phyloP scores from a whole-genome alignment of 2,113 vertebrate genomes.

The Hystrix brachyura region DNA sequence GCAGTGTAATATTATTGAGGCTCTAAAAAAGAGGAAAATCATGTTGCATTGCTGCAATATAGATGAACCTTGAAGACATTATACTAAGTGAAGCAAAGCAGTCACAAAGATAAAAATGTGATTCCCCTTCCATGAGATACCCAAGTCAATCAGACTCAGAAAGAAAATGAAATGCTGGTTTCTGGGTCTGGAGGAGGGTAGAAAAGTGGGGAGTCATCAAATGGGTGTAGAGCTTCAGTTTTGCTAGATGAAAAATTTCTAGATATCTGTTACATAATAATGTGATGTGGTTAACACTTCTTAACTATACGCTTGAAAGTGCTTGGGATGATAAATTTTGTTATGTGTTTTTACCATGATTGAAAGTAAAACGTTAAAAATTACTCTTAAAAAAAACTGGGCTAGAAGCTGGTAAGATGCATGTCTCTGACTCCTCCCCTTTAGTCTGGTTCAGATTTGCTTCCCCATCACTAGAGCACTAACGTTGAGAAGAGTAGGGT shows the following conservation, averaged over 20 bases:
- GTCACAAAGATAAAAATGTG: background rate
- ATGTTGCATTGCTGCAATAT: background rate
- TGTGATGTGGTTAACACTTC: background rate
- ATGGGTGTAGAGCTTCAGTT: background rate
- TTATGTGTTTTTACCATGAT: background rate
- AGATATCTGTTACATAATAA: background rate
- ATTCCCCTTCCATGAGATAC: background rate
- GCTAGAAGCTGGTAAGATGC: background rate
- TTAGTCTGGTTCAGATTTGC: background rate
- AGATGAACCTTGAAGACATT: background rate
- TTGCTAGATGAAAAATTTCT: background rate
- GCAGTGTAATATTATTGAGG: background rate
- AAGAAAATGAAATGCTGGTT: background rate
- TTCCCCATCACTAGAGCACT: background rate
- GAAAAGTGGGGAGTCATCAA: background rate
- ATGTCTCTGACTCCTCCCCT: background rate
- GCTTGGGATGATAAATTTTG: background rate
- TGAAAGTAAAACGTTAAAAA: background rate
- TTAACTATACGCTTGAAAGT: background rate
- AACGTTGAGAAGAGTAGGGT: background rate
- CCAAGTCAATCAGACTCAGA: background rate
- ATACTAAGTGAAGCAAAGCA: background rate
- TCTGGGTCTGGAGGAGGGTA: fast-evolving
- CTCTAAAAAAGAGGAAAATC: background rate
- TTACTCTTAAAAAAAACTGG: background rate